Conservation (phyloP, 2,113 vertebrate species). For the Boleophthalmus pectinirostris region DNA sequence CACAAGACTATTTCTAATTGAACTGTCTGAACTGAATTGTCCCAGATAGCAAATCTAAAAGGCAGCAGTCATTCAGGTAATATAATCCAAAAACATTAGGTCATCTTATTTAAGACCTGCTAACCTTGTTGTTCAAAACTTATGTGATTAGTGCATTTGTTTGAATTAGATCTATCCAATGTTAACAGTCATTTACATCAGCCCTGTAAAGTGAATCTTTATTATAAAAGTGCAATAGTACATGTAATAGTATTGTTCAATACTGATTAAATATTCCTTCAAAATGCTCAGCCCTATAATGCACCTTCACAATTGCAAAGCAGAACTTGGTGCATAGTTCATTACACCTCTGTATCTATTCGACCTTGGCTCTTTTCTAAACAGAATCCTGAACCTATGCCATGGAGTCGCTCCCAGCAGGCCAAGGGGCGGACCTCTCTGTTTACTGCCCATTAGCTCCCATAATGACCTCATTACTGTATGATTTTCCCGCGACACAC, state of each 20-base stretch:
- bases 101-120: not conserved
- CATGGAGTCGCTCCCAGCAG: conserved; percentile 19
- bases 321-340: not conserved
- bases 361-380: conserved; percentile 32
- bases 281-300: not conserved
- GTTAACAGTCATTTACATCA: not conserved
- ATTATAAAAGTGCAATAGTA: not conserved
- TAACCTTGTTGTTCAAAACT: not conserved
- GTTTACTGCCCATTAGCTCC: conserved; percentile 31
- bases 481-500: conserved; percentile 18
- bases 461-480: conserved; percentile 50
- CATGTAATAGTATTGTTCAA: not conserved
- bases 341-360: conserved; percentile 21
- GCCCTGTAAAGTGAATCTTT: too few relatives aligned
- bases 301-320: not conserved
- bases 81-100: too few relatives aligned
- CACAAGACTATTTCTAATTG: not conserved
- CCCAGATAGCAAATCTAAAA: too few relatives aligned
- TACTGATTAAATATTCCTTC: not conserved
- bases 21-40: too few relatives aligned
- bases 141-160: too few relatives aligned
- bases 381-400: conserved; percentile 20
- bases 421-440: conserved; percentile 17
- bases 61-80: too few relatives aligned
- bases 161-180: not conserved